A percentile compares a stretch with the other conserved stretches of the same genome.
These are phyloP conservation scores for Subacronicta megacephala DNA, from an alignment of 2,888 invertebrate genomes.

Conservation along the genomic window DNA sequence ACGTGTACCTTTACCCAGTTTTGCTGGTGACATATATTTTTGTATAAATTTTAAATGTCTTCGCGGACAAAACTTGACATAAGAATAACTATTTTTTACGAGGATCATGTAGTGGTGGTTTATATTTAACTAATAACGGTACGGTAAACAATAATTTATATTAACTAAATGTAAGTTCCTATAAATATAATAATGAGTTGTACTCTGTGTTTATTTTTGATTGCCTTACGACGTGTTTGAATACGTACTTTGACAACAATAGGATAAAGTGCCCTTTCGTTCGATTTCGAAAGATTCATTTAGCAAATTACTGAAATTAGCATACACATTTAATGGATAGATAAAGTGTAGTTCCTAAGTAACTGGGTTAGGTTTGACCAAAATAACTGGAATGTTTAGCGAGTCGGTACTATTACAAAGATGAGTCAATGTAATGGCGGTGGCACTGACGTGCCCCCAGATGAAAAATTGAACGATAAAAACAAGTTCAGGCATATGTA, in stretches of 20 bases:
- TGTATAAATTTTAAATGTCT: slow-evolving; percentile 87
- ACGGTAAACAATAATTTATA: slow-evolving; percentile 43
- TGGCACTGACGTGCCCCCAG: no score
- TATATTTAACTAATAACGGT: slow-evolving; percentile 86
- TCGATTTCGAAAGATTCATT: no score
- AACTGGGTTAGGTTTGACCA: slow-evolving; percentile 68
- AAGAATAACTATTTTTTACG: slow-evolving; percentile 92
- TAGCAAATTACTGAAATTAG: slow-evolving; percentile 34
- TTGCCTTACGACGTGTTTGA: slow-evolving; percentile 47
- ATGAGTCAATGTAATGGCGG: slow-evolving; percentile 49
- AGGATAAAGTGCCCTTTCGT: slow-evolving; percentile 37
- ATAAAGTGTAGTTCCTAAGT: slow-evolving; percentile 30
- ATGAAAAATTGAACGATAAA: slow-evolving; percentile 6
- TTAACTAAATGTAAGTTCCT: slow-evolving; percentile 50
- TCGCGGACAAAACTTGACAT: slow-evolving; percentile 91
- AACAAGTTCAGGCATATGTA: neutral
- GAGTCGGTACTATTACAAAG: slow-evolving; percentile 29
- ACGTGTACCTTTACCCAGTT: slow-evolving; percentile 84
- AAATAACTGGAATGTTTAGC: slow-evolving; percentile 75
- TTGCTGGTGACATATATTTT: slow-evolving; percentile 75
- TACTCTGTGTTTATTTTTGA: slow-evolving; percentile 58
- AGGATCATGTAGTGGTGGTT: slow-evolving; percentile 91
- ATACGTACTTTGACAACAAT: no score
- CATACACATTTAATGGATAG: slow-evolving; percentile 25
- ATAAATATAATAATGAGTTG: slow-evolving; percentile 56